Evolutionary conservation across 2,797 vertebrate genomes (phyloP).

Genomic region (Sparus aurata): DNA sequence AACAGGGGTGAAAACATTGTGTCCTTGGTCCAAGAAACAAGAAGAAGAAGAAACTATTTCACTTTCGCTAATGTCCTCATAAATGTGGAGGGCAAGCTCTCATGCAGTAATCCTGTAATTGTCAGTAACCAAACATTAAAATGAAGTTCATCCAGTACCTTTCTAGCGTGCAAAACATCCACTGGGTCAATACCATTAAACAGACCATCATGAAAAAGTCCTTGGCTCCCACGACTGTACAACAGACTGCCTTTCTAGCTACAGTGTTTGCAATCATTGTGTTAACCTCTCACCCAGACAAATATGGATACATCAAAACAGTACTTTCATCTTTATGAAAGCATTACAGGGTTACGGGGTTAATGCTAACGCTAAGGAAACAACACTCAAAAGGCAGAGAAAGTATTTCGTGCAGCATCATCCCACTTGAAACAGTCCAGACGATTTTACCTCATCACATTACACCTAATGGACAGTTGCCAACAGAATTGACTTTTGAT

Average conservation of each 20-base stretch:
- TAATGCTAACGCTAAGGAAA: slow-evolving; percentile 44
- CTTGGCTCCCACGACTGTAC: slow-evolving; percentile 13
- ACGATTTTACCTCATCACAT: slow-evolving; percentile 26
- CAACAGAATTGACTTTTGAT: neutral
- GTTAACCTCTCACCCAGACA: slow-evolving; percentile 38
- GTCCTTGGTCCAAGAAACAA: too few relatives aligned
- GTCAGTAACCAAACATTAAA: slow-evolving; percentile 31
- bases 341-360: slow-evolving; percentile 16
- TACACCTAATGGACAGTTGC: slow-evolving; percentile 11
- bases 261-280: slow-evolving; percentile 20
- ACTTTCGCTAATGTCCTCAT: neutral
- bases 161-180: slow-evolving; percentile 23
- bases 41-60: neutral
- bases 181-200: slow-evolving; percentile 38
- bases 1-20: too few relatives aligned
- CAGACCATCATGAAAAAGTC: slow-evolving; percentile 8
- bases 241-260: slow-evolving; percentile 39
- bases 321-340: slow-evolving; percentile 34
- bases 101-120: neutral
- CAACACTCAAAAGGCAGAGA: slow-evolving; percentile 11
- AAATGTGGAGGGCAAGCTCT: neutral
- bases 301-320: slow-evolving; percentile 46
- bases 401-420: slow-evolving; percentile 1
- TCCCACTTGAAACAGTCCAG: slow-evolving; percentile 26
- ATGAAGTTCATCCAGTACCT: slow-evolving; percentile 3